Percentiles rank a stretch among this genome's conserved stretches.
These are phyloP conservation scores for Globicephala melas DNA, from an alignment of 2,113 vertebrate species.

Conservation along the genomic window DNA sequence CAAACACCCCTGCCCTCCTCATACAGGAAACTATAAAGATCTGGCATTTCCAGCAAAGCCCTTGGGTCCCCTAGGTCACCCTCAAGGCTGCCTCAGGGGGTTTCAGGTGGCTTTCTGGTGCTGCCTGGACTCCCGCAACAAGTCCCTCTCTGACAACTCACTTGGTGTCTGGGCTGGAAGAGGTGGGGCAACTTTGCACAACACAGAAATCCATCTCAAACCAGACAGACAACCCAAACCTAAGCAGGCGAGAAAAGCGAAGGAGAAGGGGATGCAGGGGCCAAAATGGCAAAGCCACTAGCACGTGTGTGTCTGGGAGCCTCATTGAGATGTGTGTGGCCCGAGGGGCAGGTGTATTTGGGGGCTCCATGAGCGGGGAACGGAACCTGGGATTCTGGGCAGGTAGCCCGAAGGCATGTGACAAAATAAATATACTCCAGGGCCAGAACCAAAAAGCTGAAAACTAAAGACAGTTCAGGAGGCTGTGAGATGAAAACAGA, in stretches of 20 bases:
- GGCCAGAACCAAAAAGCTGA: neutral
- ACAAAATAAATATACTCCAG: neutral
- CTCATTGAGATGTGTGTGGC: neutral
- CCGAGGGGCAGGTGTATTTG: fast-evolving
- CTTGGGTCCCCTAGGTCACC: neutral
- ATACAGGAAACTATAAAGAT: neutral
- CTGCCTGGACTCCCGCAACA: neutral
- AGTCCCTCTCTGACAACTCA: neutral
- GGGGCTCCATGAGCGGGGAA: neutral
- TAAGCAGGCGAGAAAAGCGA: neutral
- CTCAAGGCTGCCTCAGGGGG: neutral
- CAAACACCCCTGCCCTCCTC: neutral
- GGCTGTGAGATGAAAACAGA: neutral
- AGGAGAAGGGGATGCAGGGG: neutral
- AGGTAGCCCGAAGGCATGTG: neutral
- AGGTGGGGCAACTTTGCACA: neutral
- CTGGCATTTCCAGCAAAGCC: neutral
- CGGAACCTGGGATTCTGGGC: neutral
- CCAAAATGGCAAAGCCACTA: neutral
- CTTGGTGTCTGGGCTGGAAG: neutral
- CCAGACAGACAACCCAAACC: neutral
- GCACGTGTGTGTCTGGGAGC: neutral
- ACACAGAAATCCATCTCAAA: neutral
- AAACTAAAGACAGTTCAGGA: neutral
- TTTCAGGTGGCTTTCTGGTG: neutral